A percentile compares a stretch with the other conserved stretches of the same genome.
phyloP scores from a whole-genome alignment of 2,888 invertebrate species.

The Conchocele bisecta region DNA sequence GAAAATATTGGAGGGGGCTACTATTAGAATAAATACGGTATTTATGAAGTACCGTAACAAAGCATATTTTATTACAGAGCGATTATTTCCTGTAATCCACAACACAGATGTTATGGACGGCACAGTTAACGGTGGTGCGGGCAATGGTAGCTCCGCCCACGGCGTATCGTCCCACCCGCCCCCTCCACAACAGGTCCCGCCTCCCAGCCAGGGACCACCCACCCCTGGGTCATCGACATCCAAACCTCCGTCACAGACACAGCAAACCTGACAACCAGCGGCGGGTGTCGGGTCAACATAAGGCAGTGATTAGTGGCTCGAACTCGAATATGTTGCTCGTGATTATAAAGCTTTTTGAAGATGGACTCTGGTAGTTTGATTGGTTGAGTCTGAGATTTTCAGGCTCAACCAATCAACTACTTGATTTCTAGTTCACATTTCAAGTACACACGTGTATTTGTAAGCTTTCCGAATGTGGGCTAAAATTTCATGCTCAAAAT shows the following conservation, averaged over 20 bases:
- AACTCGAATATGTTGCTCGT: not conserved
- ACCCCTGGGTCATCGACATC: constrained; percentile 61
- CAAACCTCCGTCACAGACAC: constrained; percentile 62
- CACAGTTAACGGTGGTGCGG: constrained; percentile 61
- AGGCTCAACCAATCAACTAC: too few species aligned
- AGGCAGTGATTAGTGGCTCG: not conserved
- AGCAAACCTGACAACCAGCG: constrained; percentile 65
- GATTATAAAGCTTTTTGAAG: not conserved
- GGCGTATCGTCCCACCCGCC: too few species aligned
- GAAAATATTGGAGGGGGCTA: not conserved
- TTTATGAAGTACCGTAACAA: not conserved
- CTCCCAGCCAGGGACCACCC: constrained; percentile 63
- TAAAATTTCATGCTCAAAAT: too few species aligned
- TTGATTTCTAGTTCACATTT: too few species aligned
- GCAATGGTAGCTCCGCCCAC: constrained; percentile 57
- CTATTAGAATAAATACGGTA: too few species aligned
- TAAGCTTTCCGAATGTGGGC: too few species aligned
- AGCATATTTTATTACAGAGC: constrained; percentile 62
- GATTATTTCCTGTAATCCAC: constrained; percentile 69
- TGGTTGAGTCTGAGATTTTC: too few species aligned
- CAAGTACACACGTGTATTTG: too few species aligned
- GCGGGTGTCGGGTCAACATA: not conserved
- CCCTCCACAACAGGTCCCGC: constrained; percentile 52
- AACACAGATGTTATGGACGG: constrained; percentile 67
- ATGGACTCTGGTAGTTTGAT: not conserved